Evolutionary conservation across 2,797 vertebrate species (phyloP).

Genomic region (Tenualosa thibaudeaui): DNA sequence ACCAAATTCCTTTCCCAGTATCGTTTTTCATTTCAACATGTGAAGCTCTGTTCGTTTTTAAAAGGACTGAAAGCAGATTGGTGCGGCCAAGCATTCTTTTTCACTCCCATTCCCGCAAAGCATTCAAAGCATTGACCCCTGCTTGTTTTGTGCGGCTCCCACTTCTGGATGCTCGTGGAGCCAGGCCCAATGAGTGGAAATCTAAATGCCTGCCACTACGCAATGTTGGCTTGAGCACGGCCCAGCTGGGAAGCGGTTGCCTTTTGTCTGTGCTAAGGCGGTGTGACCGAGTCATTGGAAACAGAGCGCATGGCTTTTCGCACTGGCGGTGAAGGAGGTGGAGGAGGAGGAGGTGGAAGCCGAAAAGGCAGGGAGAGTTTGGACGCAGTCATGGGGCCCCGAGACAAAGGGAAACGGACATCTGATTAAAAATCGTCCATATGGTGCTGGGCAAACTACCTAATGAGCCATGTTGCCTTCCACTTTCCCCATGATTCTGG

Average conservation of each 20-base stretch:
- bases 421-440: constrained; percentile 50
- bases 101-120: constrained; percentile 9
- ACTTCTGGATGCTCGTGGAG: not conserved
- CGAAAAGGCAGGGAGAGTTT: not conserved
- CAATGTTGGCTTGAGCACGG: constrained; percentile 38
- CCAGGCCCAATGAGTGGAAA: constrained; percentile 32
- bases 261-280: constrained; percentile 46
- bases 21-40: not conserved
- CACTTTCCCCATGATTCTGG: constrained; percentile 45
- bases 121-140: constrained; percentile 34
- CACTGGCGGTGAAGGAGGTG: not conserved
- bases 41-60: not conserved
- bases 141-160: constrained; percentile 3
- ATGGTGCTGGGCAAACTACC: constrained; percentile 50
- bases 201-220: constrained; percentile 48
- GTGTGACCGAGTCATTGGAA: constrained; percentile 45
- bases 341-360: not conserved
- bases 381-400: not conserved
- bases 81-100: constrained; percentile 7
- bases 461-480: constrained; percentile 52
- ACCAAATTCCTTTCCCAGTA: not conserved
- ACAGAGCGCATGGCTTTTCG: constrained; percentile 30
- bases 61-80: not conserved
- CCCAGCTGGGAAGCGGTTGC: constrained; percentile 28
- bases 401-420: constrained; percentile 32